A percentile compares a stretch with the other conserved stretches of the same genome.
Evolutionary conservation across 2,888 invertebrate genomes (phyloP).

Genomic region (Drosophila suboccidentalis): DNA sequence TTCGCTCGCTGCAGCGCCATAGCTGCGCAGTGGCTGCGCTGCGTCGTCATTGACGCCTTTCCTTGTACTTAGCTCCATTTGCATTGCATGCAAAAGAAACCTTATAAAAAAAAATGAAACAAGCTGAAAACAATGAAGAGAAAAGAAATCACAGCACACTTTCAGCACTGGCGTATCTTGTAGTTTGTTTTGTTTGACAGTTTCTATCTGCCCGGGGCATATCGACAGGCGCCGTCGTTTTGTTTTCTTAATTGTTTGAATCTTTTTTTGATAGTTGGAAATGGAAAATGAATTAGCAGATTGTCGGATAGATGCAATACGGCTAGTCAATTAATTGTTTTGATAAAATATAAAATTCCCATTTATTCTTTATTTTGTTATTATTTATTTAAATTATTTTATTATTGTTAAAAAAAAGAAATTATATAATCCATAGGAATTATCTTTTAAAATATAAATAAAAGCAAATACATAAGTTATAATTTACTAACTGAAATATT

Average conservation of each 20-base stretch:
- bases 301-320: slow-evolving; percentile 4
- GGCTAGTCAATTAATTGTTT: not conserved
- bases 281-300: slow-evolving; percentile 31
- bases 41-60: slow-evolving; percentile 74
- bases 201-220: slow-evolving; percentile 39
- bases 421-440: too few species aligned
- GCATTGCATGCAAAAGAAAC: slow-evolving; percentile 55
- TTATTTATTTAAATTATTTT: too few species aligned
- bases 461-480: too few species aligned
- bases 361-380: too few species aligned
- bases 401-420: too few species aligned
- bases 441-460: too few species aligned
- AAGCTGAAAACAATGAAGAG: slow-evolving; percentile 36
- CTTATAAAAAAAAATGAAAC: slow-evolving; percentile 48
- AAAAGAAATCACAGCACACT: slow-evolving; percentile 67
- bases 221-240: slow-evolving; percentile 47
- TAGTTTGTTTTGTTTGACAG: slow-evolving; percentile 77
- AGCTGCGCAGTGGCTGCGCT: slow-evolving; percentile 15
- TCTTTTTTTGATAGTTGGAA: slow-evolving; percentile 21
- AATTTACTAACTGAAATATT: too few species aligned
- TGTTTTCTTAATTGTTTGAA: slow-evolving; percentile 67
- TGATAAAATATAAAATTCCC: not conserved
- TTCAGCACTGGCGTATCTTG: slow-evolving; percentile 66
- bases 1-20: slow-evolving; percentile 30
- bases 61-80: slow-evolving; percentile 64